These are phyloP conservation scores for Smithornis capensis DNA, from an alignment of 2,113 vertebrate genomes.

Conservation along the genomic window DNA sequence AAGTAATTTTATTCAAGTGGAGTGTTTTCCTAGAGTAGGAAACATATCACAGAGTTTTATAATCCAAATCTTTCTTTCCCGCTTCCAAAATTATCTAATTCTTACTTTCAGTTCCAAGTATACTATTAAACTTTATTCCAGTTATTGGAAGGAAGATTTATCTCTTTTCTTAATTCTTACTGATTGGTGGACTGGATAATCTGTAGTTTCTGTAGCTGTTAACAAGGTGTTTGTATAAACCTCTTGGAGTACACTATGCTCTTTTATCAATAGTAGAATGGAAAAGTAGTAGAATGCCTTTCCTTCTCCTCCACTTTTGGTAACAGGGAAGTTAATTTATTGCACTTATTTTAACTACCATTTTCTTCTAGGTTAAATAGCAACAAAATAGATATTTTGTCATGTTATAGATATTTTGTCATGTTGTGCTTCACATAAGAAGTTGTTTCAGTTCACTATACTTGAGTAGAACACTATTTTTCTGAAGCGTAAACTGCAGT, in stretches of 20 bases:
- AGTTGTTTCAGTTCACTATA: background rate
- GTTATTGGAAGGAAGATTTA: no score
- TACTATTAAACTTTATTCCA: background rate
- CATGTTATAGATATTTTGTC: no score
- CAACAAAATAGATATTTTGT: background rate
- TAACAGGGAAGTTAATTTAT: background rate
- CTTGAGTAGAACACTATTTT: background rate
- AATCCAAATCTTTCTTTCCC: background rate
- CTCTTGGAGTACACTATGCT: background rate
- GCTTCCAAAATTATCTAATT: background rate
- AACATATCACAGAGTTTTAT: background rate
- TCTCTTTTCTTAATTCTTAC: background rate
- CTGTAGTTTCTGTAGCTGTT: background rate
- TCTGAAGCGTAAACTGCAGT: background rate
- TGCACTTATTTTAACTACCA: background rate
- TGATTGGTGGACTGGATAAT: background rate
- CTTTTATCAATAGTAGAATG: no score
- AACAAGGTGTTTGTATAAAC: background rate
- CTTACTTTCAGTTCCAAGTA: background rate
- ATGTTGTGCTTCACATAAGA: background rate
- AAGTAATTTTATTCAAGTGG: background rate
- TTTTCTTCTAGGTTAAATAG: background rate
- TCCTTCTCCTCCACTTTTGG: background rate
- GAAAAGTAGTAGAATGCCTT: background rate
- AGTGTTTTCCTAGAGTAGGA: background rate